Evolutionary conservation across 2,888 invertebrate genomes (phyloP), one percentile per base, ranked within the genome.

Genomic region (Andrena trimmerana): DNA sequence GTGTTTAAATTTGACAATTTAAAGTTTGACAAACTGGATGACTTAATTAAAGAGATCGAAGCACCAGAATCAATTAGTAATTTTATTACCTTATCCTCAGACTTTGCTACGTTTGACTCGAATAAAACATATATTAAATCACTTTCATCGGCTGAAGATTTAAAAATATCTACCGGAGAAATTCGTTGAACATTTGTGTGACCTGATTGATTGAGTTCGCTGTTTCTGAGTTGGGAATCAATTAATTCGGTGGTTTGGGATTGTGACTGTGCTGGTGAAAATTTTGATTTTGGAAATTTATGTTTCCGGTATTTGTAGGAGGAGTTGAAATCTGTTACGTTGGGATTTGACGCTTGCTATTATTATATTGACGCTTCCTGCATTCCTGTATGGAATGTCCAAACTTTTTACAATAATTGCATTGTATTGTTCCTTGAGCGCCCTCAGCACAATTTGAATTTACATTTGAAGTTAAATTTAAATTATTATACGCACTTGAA

Each of bases 31-130:
- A 62, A 2, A 24, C 70, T 62, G 2, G 70, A 48, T 13, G 62
- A 20, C 33, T 71, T 71, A 7, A 71, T 71, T 33, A 71, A 50
- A 0, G 62, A 73, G n/a, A 72, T 52, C 1, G 71, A 72, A 4
- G 62, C 63, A 33, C 63, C 62, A 1, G 62, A 63, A 31, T 73
- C 65, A 4, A 66, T 13, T 16, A 65, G 29, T 0, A 73, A 29
- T 66, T 73, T 73, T 8, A 66, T 24, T 10, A 57, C 13, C 48
- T 33, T 66, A 7, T 57, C 63, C 5, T n/a, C 24, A 13, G 65
- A 57, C 2, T 20, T 73, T 6, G 65, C 48, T 16, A 8, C 0
- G 0, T 31, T 73, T 4, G 72, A 42, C 27, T 73, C 36, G 36
- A 73, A 73, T 1, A 65, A 42, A 5, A 65, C 29, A 13, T 63